Conservation (phyloP, 2,113 vertebrate species). For the Cynopterus brachyotis region DNA sequence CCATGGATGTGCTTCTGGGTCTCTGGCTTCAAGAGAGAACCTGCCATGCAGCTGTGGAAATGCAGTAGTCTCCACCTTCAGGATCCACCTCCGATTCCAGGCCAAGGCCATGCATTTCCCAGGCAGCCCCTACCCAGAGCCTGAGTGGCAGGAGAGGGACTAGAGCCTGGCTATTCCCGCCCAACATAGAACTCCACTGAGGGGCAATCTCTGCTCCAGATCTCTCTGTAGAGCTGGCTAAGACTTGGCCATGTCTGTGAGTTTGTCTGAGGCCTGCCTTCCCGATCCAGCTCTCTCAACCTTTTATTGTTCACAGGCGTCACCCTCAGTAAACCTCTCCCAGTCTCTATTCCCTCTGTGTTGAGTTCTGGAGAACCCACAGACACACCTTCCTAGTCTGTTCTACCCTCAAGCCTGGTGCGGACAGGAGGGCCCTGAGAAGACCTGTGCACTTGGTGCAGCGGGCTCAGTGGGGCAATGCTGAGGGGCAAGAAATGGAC, state of each 20-base stretch:
- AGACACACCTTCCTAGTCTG: neutral
- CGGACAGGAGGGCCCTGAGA: neutral
- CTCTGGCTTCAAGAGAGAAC: neutral
- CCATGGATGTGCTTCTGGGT: neutral
- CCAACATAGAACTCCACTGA: neutral
- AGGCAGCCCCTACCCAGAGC: neutral
- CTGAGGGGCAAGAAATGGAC: rapidly evolving
- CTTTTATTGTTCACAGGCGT: rapidly evolving
- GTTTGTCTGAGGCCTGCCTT: neutral
- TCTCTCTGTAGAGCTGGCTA: neutral
- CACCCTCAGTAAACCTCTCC: rapidly evolving
- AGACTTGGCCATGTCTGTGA: too few relatives aligned
- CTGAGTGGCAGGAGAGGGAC: neutral
- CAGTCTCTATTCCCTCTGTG: rapidly evolving
- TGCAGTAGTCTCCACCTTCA: neutral
- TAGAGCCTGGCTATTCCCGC: neutral
- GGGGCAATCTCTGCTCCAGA: neutral
- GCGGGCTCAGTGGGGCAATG: neutral
- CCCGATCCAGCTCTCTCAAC: neutral
- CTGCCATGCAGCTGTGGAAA: rapidly evolving
- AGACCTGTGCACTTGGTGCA: neutral
- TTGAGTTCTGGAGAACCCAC: neutral
- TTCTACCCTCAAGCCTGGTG: neutral
- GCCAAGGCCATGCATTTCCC: neutral
- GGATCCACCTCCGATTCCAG: neutral